Base-by-base conservation (phyloP, 2,797 vertebrate genomes). In the Mus spretus region DNA sequence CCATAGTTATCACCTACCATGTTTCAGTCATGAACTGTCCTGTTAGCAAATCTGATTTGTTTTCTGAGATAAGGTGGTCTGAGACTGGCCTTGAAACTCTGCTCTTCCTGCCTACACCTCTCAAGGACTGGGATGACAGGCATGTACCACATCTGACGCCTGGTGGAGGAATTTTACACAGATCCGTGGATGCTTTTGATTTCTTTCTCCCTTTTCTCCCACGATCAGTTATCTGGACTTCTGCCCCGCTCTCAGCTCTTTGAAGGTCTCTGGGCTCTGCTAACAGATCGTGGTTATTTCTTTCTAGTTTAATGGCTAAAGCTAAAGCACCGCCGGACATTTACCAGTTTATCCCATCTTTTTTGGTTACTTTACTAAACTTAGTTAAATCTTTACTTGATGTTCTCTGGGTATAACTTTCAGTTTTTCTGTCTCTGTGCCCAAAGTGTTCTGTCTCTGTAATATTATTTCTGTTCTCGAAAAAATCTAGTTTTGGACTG, bases 371-470 rank as follows among this genome's bases (percentile, higher is more conserved):
- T 83, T 94, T 95, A 86, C 74, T 3, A 89, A 92, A 91, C 24
- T 65, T 50, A 93, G 14, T 91, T 61, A 96, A 94, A 95, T 88
- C 79, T 88, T 24, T 88, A 80, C 13, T 77, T 84, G 50, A 59
- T 77, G 20, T 85, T 89, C 75, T 86, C 72, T 93, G 88, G 65
- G 55, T 1, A 17, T 61, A 95, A n/a, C 24, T 95, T 91, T 92
- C 24, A 91, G 40, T 8, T 90, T 90, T 91, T 70, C 40, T 92
- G 53, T 79, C 50, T 91, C 34, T 63, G 22, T 44, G 31, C 44
- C 95, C 50, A 78, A 92, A 95, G 95, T 72, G 31, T 50, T 93
- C n/a, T 75, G 92, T 80, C 28, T 96, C 31, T 92, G 24, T 87
- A 89, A 89, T 31, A 63, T 4, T 85, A 22, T 67, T 37, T 80